phyloP scores from a whole-genome alignment of 1,140 invertebrate genomes.

The Drosophila grimshawi region DNA sequence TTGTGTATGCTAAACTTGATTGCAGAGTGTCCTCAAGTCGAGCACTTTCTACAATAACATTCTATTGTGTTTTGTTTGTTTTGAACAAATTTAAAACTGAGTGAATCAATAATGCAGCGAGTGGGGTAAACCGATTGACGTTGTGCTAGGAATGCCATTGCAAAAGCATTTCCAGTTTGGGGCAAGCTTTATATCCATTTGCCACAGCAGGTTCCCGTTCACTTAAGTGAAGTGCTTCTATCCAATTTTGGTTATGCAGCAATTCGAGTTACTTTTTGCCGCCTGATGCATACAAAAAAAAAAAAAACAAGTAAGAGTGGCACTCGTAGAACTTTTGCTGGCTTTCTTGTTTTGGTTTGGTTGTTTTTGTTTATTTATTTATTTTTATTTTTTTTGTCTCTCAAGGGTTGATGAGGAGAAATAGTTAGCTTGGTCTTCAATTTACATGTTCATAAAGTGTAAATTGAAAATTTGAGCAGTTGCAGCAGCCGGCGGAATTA shows the following conservation, averaged over 20 bases:
- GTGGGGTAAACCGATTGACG: conserved; percentile 22
- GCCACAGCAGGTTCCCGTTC: conserved; percentile 39
- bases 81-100: conserved; percentile 18
- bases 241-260: conserved; percentile 52
- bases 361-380: no score
- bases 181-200: conserved; percentile 30
- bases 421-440: conserved; percentile 38
- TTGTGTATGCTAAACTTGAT: no score
- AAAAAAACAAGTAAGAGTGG: conserved; percentile 22
- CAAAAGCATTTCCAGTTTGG: conserved; percentile 6
- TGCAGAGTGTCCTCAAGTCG: background rate
- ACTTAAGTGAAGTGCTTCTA: conserved; percentile 50
- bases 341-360: no score
- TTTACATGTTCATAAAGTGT: conserved; percentile 59
- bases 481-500: conserved; percentile 47
- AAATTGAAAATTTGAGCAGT: conserved; percentile 56
- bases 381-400: background rate
- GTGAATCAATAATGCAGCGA: conserved; percentile 14
- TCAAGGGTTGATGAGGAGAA: conserved; percentile 2
- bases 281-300: conserved; percentile 1
- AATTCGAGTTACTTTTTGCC: conserved; percentile 27
- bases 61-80: background rate
- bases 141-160: conserved; percentile 37
- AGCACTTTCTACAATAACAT: background rate
- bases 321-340: conserved; percentile 11